A percentile compares a stretch with the other conserved stretches of the same genome.
These are phyloP conservation scores for Oceanites oceanicus DNA, from an alignment of 2,113 vertebrate genomes.

Conservation along the genomic window DNA sequence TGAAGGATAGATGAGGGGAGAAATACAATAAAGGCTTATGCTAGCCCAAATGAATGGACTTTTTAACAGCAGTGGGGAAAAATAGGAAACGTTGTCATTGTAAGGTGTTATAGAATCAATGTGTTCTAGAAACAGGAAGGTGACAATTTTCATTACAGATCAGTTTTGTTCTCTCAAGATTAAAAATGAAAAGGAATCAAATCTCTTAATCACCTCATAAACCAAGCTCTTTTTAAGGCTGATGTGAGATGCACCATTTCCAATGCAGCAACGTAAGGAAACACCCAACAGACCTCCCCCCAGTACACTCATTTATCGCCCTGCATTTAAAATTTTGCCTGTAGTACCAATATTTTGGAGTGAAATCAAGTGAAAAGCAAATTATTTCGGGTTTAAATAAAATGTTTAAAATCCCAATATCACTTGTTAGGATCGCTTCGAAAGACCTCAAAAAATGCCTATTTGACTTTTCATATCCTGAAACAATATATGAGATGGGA, in stretches of 20 bases:
- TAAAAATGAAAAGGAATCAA: neutral
- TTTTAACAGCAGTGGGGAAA: neutral
- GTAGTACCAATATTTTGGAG: neutral
- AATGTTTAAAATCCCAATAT: fast-evolving
- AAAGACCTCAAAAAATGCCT: neutral
- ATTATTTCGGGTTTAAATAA: neutral
- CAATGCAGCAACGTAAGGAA: neutral
- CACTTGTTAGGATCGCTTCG: neutral
- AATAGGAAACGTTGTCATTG: neutral
- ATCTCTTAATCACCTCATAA: neutral
- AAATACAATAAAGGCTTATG: neutral
- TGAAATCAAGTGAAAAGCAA: neutral
- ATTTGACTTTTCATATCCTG: neutral
- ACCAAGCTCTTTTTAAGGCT: neutral
- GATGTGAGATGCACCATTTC: neutral
- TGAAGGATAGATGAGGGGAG: neutral
- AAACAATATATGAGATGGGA: neutral
- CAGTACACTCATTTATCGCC: neutral
- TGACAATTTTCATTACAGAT: neutral
- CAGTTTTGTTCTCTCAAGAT: neutral
- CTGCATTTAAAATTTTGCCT: neutral
- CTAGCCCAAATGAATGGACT: neutral
- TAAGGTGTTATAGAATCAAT: neutral
- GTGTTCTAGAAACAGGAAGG: neutral
- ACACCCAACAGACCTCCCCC: fast-evolving